Evolutionary conservation across 1,140 invertebrate genomes (phyloP), one percentile per base, ranked within the genome.

Genomic region (Drosophila lini): DNA sequence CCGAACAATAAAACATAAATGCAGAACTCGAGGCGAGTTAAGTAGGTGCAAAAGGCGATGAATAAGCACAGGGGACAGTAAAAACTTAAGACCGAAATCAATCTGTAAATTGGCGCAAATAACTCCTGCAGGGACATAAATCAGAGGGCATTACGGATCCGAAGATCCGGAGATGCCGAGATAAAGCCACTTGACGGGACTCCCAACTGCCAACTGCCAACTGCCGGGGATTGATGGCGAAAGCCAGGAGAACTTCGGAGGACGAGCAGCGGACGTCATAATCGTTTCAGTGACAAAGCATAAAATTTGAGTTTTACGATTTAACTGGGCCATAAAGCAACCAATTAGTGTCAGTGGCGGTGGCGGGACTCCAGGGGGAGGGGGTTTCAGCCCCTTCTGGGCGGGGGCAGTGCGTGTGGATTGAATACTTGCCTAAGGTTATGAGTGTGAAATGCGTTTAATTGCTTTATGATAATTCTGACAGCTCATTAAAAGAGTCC

Each of bases 271-370:
- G 84, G 84, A 88, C 84, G 84, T 89, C 84, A 89, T 89, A 89
- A 89, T 89, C 84, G 81, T 89, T 89, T 89, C 78, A 90, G 85
- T 89, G 84, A 89, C 85, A 90, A 86, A 81, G 75, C 85, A 90
- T 90, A 90, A 90, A 90, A 86, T 90, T 91, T 85, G 75, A 82
- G 83, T 91, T 91, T 91, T 91, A 91, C 85, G 85, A 85, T 82
- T 83, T 83, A 80, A 90, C 74, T 91, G 78, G 78, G 81, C 84
- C 60, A 86, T 91, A 91, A 91, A 91, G 90, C 81, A 83, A 84
- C 90, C 90, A 91, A 91, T 91, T 91, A 91, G 90, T 91, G 89
- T 91, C 84, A 91, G 82, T 52, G 74, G 53, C 62, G 59, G 73
- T 81, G 75, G 50, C 11, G 32, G 47, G 61, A 15, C n/a, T 47